A percentile compares a stretch with the other conserved stretches of the same genome.
Conservation (phyloP, 2,888 invertebrate species). For the Nasonovia ribisnigri region DNA sequence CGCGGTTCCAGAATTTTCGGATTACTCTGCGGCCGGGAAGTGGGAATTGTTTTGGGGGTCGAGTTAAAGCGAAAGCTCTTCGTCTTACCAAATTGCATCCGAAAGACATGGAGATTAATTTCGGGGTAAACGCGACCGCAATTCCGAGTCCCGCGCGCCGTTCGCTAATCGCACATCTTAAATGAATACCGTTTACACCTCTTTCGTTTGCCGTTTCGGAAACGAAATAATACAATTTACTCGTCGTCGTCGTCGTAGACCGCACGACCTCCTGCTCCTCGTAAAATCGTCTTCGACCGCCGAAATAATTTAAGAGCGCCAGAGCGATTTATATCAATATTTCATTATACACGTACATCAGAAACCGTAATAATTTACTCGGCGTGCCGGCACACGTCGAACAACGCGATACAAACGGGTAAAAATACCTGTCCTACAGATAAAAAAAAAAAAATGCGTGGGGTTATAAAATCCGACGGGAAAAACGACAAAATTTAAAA, state of each 20-base stretch:
- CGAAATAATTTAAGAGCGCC: conserved; percentile 7
- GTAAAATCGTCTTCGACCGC: background rate
- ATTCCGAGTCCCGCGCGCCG: conserved; percentile 17
- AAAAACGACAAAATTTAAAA: too few relatives aligned
- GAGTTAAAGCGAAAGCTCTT: conserved; percentile 5
- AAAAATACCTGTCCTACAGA: too few relatives aligned
- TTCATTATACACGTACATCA: background rate
- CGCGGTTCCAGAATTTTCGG: conserved; percentile 28
- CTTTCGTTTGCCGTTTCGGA: background rate
- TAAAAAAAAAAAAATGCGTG: too few relatives aligned
- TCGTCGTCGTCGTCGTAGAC: background rate
- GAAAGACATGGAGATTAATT: conserved; percentile 57
- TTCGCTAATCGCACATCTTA: conserved; percentile 12
- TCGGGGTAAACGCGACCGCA: conserved; percentile 36
- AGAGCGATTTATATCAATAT: background rate
- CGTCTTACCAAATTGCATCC: conserved; percentile 32
- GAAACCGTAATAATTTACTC: background rate
- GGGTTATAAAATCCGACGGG: too few relatives aligned
- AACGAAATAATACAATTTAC: conserved; percentile 34
- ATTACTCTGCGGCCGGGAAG: background rate
- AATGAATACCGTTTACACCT: conserved; percentile 52
- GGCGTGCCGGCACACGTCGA: too few relatives aligned
- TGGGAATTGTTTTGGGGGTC: conserved; percentile 16
- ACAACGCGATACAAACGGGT: too few relatives aligned
- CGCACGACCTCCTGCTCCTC: background rate